phyloP scores from a whole-genome alignment of 2,888 invertebrate species.

The Hoplodrina blanda region DNA sequence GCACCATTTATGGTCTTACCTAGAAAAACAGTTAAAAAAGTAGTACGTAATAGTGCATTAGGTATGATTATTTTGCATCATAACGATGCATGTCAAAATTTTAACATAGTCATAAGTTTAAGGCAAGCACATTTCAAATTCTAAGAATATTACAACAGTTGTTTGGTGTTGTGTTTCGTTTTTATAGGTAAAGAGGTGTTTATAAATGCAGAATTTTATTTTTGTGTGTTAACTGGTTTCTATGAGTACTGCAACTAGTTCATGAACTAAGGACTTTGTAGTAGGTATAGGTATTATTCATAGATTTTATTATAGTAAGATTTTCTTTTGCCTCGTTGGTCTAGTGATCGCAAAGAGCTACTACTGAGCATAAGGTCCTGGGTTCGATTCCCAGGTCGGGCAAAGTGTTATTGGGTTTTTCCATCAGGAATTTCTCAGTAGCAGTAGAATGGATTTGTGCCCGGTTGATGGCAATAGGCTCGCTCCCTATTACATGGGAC shows the following conservation, averaged over 20 bases:
- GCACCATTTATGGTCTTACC: slow-evolving; percentile 7
- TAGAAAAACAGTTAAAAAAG: slow-evolving; percentile 34
- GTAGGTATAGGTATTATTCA: neutral
- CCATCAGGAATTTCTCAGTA: too few relatives aligned
- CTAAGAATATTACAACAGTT: slow-evolving; percentile 84
- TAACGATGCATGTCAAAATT: slow-evolving; percentile 52
- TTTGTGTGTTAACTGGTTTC: slow-evolving; percentile 24
- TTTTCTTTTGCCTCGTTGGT: too few relatives aligned
- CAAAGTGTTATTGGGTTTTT: too few relatives aligned
- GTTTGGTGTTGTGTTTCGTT: slow-evolving; percentile 82
- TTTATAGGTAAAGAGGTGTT: slow-evolving; percentile 72
- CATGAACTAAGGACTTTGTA: neutral
- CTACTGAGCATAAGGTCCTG: too few relatives aligned
- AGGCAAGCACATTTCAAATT: slow-evolving; percentile 80
- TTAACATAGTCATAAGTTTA: slow-evolving; percentile 71
- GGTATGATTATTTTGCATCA: slow-evolving; percentile 58
- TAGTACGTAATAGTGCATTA: slow-evolving; percentile 49
- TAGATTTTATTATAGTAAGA: neutral
- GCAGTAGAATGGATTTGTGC: too few relatives aligned
- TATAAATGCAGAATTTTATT: slow-evolving; percentile 55
- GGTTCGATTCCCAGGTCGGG: too few relatives aligned
- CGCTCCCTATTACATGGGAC: too few relatives aligned
- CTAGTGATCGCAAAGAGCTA: too few relatives aligned
- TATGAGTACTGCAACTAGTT: neutral
- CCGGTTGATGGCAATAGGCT: too few relatives aligned